Conservation (phyloP, 2,797 vertebrate species). For the Hybognathus amarus region DNA sequence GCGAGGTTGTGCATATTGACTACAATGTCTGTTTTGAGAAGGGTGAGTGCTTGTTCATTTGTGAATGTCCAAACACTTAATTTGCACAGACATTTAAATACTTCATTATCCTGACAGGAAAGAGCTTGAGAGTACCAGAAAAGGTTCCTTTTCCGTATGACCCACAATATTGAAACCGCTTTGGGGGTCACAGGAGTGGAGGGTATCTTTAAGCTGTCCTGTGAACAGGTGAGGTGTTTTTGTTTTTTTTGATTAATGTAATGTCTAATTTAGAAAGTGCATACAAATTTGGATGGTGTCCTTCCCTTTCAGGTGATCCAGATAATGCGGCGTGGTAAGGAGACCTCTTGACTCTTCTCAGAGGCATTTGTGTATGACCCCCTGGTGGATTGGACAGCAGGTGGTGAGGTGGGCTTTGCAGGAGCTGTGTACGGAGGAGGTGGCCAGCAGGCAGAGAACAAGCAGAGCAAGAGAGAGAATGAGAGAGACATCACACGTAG, state of each 20-base stretch:
- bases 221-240: constrained; percentile 87
- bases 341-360: constrained; percentile 93
- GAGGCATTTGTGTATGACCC: constrained; percentile 99
- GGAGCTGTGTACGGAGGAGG: constrained; percentile 97
- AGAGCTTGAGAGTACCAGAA: constrained; percentile 97
- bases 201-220: constrained; percentile 96
- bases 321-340: constrained; percentile 95
- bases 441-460: constrained; percentile 95
- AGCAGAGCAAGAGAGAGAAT: constrained; percentile 98
- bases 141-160: constrained; percentile 99
- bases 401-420: constrained; percentile 96
- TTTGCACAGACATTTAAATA: constrained; percentile 50
- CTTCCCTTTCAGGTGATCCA: constrained; percentile 85
- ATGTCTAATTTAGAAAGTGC: background rate
- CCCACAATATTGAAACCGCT: constrained; percentile 96
- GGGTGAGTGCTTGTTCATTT: constrained; percentile 76
- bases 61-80: constrained; percentile 57
- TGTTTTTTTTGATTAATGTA: background rate
- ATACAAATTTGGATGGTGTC: background rate
- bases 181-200: constrained; percentile 97
- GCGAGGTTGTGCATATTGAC: constrained; percentile 99
- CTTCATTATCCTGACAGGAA: constrained; percentile 79
- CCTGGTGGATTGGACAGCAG: constrained; percentile 98
- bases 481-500: constrained; percentile 98
- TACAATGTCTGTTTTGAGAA: constrained; percentile 99